Evolutionary conservation across 2,797 vertebrate genomes (phyloP).

Genomic region (Orientallactaga sibirica): DNA sequence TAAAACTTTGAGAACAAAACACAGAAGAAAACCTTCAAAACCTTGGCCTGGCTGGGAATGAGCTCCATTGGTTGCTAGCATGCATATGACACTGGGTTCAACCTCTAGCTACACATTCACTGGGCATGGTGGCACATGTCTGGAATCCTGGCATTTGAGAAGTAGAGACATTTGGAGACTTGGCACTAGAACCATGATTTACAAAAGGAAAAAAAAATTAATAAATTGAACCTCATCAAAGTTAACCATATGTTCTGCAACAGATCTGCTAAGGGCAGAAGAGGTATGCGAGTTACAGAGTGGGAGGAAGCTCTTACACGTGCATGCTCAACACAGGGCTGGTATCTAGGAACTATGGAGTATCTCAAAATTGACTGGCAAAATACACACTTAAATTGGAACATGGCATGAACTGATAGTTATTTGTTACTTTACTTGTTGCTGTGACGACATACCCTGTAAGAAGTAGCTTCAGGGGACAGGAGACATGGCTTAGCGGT

Average conservation of each 20-base stretch:
- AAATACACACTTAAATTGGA: conserved; percentile 16
- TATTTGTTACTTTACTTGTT: no score
- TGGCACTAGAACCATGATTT: background rate
- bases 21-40: conserved; percentile 32
- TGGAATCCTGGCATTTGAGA: no score
- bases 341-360: background rate
- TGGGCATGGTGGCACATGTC: no score
- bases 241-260: background rate
- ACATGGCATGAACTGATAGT: background rate
- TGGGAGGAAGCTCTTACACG: background rate
- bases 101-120: no score
- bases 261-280: background rate
- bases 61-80: no score
- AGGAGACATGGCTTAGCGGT: no score
- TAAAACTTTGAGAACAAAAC: background rate
- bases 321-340: background rate
- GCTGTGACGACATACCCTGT: no score
- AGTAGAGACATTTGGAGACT: conserved; percentile 2
- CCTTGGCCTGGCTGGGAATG: background rate
- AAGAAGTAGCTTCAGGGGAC: no score
- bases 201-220: conserved; percentile 34
- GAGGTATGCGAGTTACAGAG: background rate
- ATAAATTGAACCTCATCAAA: background rate
- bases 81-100: no score
- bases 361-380: background rate